Conservation (phyloP, 2,113 vertebrate species). For the Chaetodon auriga region DNA sequence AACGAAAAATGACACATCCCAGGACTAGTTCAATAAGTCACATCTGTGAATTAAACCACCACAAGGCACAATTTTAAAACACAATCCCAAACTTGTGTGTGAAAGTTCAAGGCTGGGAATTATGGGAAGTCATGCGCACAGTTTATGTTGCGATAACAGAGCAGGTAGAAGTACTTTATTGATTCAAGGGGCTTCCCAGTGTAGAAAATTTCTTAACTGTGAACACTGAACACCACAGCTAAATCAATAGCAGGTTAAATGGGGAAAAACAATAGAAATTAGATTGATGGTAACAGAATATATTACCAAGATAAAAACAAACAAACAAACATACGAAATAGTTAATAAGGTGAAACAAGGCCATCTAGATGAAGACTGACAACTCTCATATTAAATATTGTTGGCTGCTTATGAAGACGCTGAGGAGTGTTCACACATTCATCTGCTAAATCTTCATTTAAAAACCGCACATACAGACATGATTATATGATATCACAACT, state of each 20-base stretch:
- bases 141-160: conserved; percentile 76
- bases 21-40: conserved; percentile 58
- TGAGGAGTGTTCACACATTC: not conserved
- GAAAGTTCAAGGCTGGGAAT: conserved; percentile 11
- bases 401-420: not conserved
- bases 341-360: not conserved
- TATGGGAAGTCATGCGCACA: not conserved
- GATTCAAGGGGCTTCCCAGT: not conserved
- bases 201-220: not conserved
- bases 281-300: not conserved
- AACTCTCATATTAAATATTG: not conserved
- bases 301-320: not conserved
- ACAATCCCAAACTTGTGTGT: conserved; percentile 36
- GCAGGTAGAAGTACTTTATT: conserved; percentile 5
- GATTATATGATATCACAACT: not conserved
- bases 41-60: conserved; percentile 54
- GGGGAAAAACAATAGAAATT: not conserved
- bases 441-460: not conserved
- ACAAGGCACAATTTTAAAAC: conserved; percentile 32
- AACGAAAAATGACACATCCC: conserved; percentile 53
- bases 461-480: not conserved
- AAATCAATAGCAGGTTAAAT: not conserved
- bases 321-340: not conserved
- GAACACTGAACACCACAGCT: not conserved
- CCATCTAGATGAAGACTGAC: not conserved